These are phyloP conservation scores for Sminthurides aquaticus DNA, from an alignment of 2,888 invertebrate genomes.

Conservation along the genomic window DNA sequence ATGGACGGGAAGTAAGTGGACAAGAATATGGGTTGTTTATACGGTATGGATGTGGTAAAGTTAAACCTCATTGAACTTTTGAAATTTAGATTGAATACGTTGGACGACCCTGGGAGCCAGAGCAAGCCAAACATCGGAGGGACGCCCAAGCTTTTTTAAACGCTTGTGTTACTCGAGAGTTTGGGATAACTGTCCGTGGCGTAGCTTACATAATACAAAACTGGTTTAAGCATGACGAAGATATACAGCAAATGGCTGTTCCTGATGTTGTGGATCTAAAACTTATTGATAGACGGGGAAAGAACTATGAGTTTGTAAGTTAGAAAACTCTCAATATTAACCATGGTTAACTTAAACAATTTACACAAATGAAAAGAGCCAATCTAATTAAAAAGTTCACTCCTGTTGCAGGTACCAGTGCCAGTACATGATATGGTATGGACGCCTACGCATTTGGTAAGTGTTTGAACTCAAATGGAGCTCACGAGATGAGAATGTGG, in stretches of 20 bases:
- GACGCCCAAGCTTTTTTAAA: slow-evolving; percentile 12
- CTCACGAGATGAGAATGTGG: too few species aligned
- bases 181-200: slow-evolving; percentile 2
- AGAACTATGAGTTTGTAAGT: background rate
- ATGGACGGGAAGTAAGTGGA: slow-evolving; percentile 10
- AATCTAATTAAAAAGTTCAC: background rate
- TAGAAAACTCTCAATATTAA: too few species aligned
- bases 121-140: background rate
- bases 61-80: too few species aligned
- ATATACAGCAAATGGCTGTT: slow-evolving; percentile 6
- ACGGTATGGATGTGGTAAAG: too few species aligned
- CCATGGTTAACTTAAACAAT: background rate
- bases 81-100: slow-evolving; percentile 1
- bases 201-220: slow-evolving; percentile 15
- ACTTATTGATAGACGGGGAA: background rate
- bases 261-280: slow-evolving; percentile 1
- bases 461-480: too few species aligned
- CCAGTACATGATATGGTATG: slow-evolving; percentile 17
- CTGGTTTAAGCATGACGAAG: slow-evolving; percentile 10
- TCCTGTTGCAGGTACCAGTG: slow-evolving; percentile 3
- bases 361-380: background rate
- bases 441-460: slow-evolving; percentile 22
- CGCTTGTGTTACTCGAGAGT: slow-evolving; percentile 18
- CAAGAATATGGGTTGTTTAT: background rate
- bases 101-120: slow-evolving; percentile 15